Base-by-base conservation (phyloP, 2,797 vertebrate genomes). In the Cirrhinus molitorella region DNA sequence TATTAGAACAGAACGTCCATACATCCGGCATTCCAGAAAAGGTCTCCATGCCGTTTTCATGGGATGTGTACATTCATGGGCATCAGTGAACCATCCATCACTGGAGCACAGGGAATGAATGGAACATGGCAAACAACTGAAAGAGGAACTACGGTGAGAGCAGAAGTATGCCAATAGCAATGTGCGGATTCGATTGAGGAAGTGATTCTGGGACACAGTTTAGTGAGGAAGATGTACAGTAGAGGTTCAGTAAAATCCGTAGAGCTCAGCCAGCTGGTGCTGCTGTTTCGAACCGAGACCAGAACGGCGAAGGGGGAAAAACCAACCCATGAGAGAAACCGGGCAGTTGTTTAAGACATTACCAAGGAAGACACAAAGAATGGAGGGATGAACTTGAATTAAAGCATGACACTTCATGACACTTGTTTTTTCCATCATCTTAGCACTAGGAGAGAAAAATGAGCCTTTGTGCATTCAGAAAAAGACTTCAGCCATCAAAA, bases 401-500 rank as follows among this genome's bases (percentile, higher is more conserved):
- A 82, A 84, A 85, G 81, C 55, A 68, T 72, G 78, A 84, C 70
- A 61, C 59, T 79, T 43, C 25, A 67, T 37, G 68, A 51, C 16
- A 28, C 49, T 81, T 82, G 86, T 76, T 85, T 85, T 85, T 82
- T 81, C 80, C 84, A 81, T 80, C 3, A 67, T 59, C 55, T 55
- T 61, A 81, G 21, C 49, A 25, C 31, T 4, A 47, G 51, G 74
- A 71, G 6, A 68, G 78, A 79, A 25, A 79, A 67, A 86, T 51
- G 65, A 51, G 43, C 55, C 61, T 72, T 66, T 66, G 79, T 75
- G 63, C 21, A 81, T 59, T 47, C 53, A 81, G 12, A 47, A 71
- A 59, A 63, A 13, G 21, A 81, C 21, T 47, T 71, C 40, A 71
- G 34, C 66, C 49, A 57, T 71, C 71, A 12, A n/a, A 61, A 31